These are phyloP conservation scores for Macrochelys suwanniensis DNA, from an alignment of 2,797 vertebrate genomes.

Conservation along the genomic window DNA sequence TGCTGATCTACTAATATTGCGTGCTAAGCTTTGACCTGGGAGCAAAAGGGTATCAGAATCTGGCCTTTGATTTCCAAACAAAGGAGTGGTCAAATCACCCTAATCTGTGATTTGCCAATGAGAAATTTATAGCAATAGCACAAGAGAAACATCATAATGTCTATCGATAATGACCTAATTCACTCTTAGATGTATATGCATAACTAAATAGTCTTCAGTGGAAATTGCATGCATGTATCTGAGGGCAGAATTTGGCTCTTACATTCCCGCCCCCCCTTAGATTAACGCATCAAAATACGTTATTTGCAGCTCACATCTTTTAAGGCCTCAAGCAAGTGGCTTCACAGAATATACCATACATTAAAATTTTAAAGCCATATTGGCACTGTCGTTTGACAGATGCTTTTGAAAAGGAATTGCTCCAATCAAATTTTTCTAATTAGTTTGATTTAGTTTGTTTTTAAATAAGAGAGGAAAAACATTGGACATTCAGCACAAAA, in stretches of 20 bases:
- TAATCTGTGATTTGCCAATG: constrained; percentile 32
- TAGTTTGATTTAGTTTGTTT: background rate
- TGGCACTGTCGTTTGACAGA: constrained; percentile 17
- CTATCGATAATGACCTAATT: constrained; percentile 3
- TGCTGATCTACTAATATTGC: too few species aligned
- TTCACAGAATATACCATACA: background rate
- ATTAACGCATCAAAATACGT: constrained; percentile 43
- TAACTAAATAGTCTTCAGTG: background rate
- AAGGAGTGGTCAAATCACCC: constrained; percentile 34
- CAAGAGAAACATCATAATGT: background rate
- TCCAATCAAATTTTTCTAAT: background rate
- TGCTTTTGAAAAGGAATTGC: constrained; percentile 30
- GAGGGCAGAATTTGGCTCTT: constrained; percentile 30
- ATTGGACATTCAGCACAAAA: background rate
- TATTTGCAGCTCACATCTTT: constrained; percentile 33
- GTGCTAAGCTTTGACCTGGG: background rate
- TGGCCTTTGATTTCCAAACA: constrained; percentile 53
- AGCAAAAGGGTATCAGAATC: constrained; percentile 34
- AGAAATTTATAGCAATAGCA: background rate
- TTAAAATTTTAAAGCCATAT: background rate
- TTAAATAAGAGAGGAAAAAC: constrained; percentile 1
- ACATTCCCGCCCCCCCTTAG: background rate
- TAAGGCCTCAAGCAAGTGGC: background rate
- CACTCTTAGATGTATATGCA: too few species aligned
- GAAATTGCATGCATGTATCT: constrained; percentile 5